These are phyloP conservation scores for Deroplatys truncata DNA, from an alignment of 2,888 invertebrate species.

Conservation along the genomic window DNA sequence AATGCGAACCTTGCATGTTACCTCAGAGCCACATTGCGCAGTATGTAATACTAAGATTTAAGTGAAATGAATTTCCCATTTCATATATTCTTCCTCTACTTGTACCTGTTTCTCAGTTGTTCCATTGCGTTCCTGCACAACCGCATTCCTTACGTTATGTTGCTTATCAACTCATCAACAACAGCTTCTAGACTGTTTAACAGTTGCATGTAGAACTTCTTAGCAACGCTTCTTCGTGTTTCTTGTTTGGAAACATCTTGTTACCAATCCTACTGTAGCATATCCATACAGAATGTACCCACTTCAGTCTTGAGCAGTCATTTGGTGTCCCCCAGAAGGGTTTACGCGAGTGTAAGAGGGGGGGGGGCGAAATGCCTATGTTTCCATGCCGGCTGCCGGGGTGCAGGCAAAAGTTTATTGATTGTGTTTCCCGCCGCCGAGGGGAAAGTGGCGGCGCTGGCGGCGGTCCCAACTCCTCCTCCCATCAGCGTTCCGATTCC, in stretches of 20 bases:
- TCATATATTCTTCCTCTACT: too few relatives aligned
- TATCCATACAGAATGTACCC: not conserved
- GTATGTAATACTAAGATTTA: too few relatives aligned
- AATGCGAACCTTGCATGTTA: too few relatives aligned
- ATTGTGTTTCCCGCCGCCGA: slow-evolving; percentile 7
- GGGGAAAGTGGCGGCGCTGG: slow-evolving; percentile 2
- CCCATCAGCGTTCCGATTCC: not conserved
- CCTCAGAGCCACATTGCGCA: too few relatives aligned
- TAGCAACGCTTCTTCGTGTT: not conserved
- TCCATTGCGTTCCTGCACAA: too few relatives aligned
- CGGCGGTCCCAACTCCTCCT: not conserved
- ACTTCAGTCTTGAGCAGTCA: not conserved
- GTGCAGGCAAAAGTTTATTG: slow-evolving; percentile 15
- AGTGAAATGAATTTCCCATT: too few relatives aligned
- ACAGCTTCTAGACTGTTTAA: too few relatives aligned
- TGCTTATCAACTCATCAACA: too few relatives aligned
- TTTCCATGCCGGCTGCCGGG: not conserved
- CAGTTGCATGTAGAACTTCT: not conserved
- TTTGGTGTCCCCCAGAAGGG: not conserved
- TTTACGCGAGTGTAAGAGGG: not conserved
- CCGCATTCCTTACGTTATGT: too few relatives aligned
- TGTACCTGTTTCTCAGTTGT: too few relatives aligned
- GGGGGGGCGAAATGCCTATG: too few relatives aligned
- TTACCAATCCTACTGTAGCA: not conserved
- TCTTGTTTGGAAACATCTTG: not conserved